Evolutionary conservation across 2,113 vertebrate species (phyloP).

Genomic region (Cygnus atratus): DNA sequence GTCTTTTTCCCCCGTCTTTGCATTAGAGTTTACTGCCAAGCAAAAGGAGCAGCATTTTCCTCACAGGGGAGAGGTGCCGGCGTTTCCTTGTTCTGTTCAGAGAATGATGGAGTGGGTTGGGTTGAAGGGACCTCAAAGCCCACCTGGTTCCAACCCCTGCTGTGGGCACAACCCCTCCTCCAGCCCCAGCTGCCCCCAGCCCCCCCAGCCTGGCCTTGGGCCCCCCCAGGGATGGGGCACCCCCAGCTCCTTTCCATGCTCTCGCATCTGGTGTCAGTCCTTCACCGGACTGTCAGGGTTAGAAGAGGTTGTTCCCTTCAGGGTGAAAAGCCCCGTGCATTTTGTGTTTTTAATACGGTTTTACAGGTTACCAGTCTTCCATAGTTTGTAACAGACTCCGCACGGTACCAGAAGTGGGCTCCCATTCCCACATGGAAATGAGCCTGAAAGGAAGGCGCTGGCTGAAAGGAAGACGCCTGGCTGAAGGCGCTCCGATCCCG

Average conservation of each 20-base stretch:
- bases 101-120: too few relatives aligned
- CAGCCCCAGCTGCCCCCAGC: too few relatives aligned
- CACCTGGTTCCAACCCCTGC: too few relatives aligned
- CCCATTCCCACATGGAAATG: background rate
- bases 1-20: background rate
- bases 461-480: too few relatives aligned
- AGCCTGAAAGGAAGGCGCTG: background rate
- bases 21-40: background rate
- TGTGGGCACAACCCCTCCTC: too few relatives aligned
- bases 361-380: background rate
- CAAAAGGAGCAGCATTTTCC: accelerated
- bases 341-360: background rate
- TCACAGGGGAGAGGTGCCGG: background rate
- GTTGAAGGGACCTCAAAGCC: too few relatives aligned
- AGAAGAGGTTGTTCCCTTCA: too few relatives aligned
- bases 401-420: background rate
- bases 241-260: too few relatives aligned
- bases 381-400: background rate
- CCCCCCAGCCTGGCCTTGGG: too few relatives aligned
- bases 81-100: background rate
- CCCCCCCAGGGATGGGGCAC: too few relatives aligned
- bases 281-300: too few relatives aligned
- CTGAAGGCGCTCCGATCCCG: background rate
- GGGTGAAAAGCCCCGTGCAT: background rate
- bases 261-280: too few relatives aligned